Base-by-base conservation (phyloP, 2,113 vertebrate genomes). In the Alouatta palliata region DNA sequence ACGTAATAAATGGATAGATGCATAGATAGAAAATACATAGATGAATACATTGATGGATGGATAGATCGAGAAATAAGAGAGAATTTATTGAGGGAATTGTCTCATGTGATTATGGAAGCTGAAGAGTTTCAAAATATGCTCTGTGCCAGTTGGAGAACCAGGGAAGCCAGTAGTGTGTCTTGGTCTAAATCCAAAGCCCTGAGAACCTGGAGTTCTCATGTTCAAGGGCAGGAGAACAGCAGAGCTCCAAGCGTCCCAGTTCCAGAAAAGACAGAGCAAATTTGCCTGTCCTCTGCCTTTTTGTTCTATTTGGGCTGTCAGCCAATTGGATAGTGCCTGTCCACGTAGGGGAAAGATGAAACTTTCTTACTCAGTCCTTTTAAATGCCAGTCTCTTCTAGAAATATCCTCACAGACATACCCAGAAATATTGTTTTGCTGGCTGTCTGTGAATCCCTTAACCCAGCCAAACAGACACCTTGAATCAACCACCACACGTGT, bases 1-100 rank as follows among this genome's bases (percentile, higher is more conserved):
- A 8, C 13, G 10, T 43, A 16, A 19, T 37, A 25, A 30, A 70
- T 16, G 25, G 3, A 12, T 27, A 27, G 61, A 64, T 30, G 10
- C 23, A 64, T 27, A 27, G 25, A 30, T 27, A 27, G 61, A 52
- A 52, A 16, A 17, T 5, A 52, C 16, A 52, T 52, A 70, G 68
- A 37, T 70, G 35, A 9, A 20, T 20, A 35, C 35, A 70, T 30
- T 30, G 61, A 70, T 70, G 35, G 68, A 10, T 37, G 9, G 1
- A 54, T 9, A 8, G 21, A 3, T 27, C 30, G 40, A 30, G 27
- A 30, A 64, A 14, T 64, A 27, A 6, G 17, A 19, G n/a, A 6
- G 16, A 7, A 17, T 5, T 13, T 14, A 3, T 5, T 21, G 3
- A 35, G 43, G 40, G 20, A 21, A 13, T 3, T 21, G 19, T 3